Base-by-base conservation (phyloP, 2,888 invertebrate genomes). In the Conus canariensis region DNA sequence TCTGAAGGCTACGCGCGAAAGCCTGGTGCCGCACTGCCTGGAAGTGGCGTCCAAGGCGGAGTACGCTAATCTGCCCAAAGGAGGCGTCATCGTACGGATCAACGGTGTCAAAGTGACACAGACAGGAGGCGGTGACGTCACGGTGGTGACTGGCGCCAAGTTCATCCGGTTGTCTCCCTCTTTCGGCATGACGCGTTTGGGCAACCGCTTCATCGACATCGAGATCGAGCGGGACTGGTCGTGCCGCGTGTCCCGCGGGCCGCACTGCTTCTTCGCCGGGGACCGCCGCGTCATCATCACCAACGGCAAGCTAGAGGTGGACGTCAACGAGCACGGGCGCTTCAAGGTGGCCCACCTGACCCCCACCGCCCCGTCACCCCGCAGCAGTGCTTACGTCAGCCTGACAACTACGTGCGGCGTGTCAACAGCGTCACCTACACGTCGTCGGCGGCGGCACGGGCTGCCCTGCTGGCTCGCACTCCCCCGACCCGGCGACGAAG, bases 31-130 rank as follows among this genome's bases (percentile, higher is more conserved):
- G 0, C 93, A 95, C 88, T 96, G 96, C 87, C 92, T 94, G 60
- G 94, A 95, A 30, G 93, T 96, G 9, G 95, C 96, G 10, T 93
- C 95, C 70, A 92, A 92, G 45, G 96, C 96, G 6, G 94, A 95
- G 89, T 96, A 96, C 91, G 94, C 95, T 56, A 92, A 94, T 59
- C 92, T 94, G 59, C 91, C 93, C 8, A 95, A 95, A 90, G 96
- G 95, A 8, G 94, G 94, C 7, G 94, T 95, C 85, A 93, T 94
- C 70, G 95, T 96, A 8, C 93, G 94, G 85, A 95, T 96, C 90
- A 96, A 96, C 92, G 96, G 95, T 25, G 93, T 95, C 67, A 94
- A 95, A 89, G 95, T 96, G 90, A 94, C 95, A 16, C 96, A 96
- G 92, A 95, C 94, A 70, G 93, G 94, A 8, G 92, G 94, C 14